A percentile compares a stretch with the other conserved stretches of the same genome.
Evolutionary conservation across 2,797 vertebrate species (phyloP).

Genomic region (Arrhamphus sclerolepis): DNA sequence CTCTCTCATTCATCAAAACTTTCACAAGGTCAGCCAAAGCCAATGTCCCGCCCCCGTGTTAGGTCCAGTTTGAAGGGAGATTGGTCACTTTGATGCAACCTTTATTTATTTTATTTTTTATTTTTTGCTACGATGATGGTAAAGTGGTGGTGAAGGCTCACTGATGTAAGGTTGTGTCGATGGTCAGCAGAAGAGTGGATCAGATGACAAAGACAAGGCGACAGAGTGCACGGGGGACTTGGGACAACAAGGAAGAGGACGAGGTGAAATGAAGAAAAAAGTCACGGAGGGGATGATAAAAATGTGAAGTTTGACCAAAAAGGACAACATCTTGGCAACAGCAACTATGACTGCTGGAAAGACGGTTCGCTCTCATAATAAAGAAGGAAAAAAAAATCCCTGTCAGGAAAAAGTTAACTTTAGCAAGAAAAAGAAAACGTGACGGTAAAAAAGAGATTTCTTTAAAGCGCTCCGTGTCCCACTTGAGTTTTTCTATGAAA

Average conservation of each 20-base stretch:
- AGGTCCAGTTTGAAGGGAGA: constrained; percentile 30
- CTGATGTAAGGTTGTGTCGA: constrained; percentile 3
- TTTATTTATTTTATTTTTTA: too few species aligned
- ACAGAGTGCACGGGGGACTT: background rate
- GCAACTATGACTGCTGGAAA: background rate
- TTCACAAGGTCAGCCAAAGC: constrained; percentile 60
- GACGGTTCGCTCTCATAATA: background rate
- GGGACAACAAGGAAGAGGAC: background rate
- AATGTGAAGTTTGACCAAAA: constrained; percentile 2
- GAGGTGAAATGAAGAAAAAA: constrained; percentile 11
- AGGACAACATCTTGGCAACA: constrained; percentile 16
- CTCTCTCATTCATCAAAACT: constrained; percentile 58
- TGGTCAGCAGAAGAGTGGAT: constrained; percentile 28
- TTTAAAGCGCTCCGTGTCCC: too few species aligned
- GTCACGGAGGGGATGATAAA: background rate
- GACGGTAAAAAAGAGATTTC: too few species aligned
- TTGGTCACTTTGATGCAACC: constrained; percentile 44
- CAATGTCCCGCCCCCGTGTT: background rate
- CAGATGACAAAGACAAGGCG: constrained; percentile 24
- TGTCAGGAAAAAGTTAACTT: too few species aligned
- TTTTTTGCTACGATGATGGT: constrained; percentile 27
- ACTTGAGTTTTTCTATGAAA: background rate
- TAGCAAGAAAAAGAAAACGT: too few species aligned
- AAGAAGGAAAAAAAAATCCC: background rate
- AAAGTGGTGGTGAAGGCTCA: constrained; percentile 17